Base-by-base conservation (phyloP, 1,140 invertebrate species). In the Leptopilina boulardi region DNA sequence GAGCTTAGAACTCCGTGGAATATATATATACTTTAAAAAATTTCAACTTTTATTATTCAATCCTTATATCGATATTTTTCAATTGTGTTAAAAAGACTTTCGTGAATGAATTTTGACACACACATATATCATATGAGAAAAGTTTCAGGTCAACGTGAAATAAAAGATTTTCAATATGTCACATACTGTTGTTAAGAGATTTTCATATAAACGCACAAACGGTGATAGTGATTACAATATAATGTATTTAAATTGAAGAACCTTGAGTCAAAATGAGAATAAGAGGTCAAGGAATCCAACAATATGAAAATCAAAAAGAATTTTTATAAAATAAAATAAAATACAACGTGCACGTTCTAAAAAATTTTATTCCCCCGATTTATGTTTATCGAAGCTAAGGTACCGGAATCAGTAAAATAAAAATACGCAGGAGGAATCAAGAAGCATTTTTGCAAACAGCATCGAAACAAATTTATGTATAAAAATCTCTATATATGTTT, bases 271-370 rank as follows among this genome's bases (percentile, higher is more conserved):
- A 77, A 74, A n/a, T 42, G 76, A 44, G 76, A 42, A 71, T 51
- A 77, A 38, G 34, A 47, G 76, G 76, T 77, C 77, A 77, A 77
- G 76, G 76, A 77, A 74, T 73, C 21, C 2, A 70, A 54, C 26
- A 56, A 54, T 54, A 56, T 56, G 54, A 8, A 56, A 56, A 56
- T 56, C 23, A 34, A 73, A 73, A 51, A 30, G 18, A 51, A 51
- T 21, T 30, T 30, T 13, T n/a, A 54, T 18, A 73, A 18, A 51
- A 73, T 13, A 30, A 21, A 23, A 73, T 73, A 11, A 66, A 34
- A 23, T 18, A 8, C 51, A 19, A 54, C 51, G 51, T 9, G 51
- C 59, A 5, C 26, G 59, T 30, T 3, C 59, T 66, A 66, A 66
- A 66, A 66, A 66, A 23, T 34, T 66, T n/a, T 19, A 10, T 30